A percentile compares a stretch with the other conserved stretches of the same genome.
Conservation (phyloP, 2,113 vertebrate species). For the Salvelinus sp. region DNA sequence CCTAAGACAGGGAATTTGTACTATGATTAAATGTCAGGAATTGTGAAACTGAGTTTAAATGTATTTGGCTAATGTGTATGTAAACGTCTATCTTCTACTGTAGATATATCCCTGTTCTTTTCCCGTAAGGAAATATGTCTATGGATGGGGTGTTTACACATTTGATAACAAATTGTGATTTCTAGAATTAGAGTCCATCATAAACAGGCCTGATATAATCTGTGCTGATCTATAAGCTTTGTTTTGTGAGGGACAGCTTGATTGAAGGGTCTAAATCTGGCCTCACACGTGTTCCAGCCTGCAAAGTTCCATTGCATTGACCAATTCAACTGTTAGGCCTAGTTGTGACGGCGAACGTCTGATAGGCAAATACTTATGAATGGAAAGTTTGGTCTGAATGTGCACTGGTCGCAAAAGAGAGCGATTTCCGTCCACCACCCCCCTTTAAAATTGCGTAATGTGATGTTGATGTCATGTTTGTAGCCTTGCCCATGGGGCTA, state of each 20-base stretch:
- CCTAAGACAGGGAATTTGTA: too few species aligned
- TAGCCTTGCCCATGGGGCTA: slow-evolving; percentile 57
- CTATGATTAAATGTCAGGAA: too few species aligned
- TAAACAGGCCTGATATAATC: neutral
- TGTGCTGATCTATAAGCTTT: neutral
- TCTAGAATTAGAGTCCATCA: neutral
- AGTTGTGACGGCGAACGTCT: slow-evolving; percentile 42
- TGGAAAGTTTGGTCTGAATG: slow-evolving; percentile 61
- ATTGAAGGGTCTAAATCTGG: slow-evolving; percentile 12
- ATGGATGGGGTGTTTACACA: neutral
- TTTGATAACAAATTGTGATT: neutral
- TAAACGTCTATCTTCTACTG: too few species aligned
- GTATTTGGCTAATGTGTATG: too few species aligned
- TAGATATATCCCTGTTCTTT: neutral
- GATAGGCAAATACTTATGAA: slow-evolving; percentile 53
- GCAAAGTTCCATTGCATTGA: slow-evolving; percentile 4
- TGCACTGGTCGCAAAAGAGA: slow-evolving; percentile 12
- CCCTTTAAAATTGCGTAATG: slow-evolving; percentile 66
- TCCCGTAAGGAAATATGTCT: neutral
- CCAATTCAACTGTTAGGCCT: slow-evolving; percentile 48
- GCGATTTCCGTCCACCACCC: neutral
- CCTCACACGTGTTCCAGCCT: slow-evolving; percentile 20
- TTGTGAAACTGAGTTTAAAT: too few species aligned
- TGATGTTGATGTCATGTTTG: slow-evolving; percentile 62
- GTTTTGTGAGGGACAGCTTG: neutral